A percentile compares a stretch with the other conserved stretches of the same genome.
Evolutionary conservation across 2,888 invertebrate species (phyloP).

Genomic region (Petrophora chlorosata): DNA sequence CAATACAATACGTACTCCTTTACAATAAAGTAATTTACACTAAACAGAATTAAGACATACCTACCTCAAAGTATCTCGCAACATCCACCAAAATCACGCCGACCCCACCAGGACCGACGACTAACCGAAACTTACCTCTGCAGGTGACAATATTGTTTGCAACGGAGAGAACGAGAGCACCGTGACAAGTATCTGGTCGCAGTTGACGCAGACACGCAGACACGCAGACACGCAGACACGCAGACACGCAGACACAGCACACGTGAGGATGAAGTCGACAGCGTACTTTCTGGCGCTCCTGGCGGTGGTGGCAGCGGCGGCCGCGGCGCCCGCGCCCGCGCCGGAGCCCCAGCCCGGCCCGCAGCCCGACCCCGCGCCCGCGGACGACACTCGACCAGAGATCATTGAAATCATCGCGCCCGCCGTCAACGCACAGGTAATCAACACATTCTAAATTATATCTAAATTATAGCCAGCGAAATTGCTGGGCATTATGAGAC

Average conservation of each 20-base stretch:
- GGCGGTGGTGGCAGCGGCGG: slow-evolving; percentile 45
- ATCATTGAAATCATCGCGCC: slow-evolving; percentile 81
- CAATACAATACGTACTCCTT: not conserved
- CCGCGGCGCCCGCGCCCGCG: slow-evolving; percentile 50
- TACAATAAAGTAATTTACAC: not conserved
- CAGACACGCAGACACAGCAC: not conserved
- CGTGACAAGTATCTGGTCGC: not conserved
- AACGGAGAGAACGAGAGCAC: slow-evolving; percentile 40
- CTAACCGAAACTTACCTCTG: slow-evolving; percentile 9
- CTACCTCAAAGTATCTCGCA: not conserved
- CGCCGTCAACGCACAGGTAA: slow-evolving; percentile 75
- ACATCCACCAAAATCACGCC: not conserved
- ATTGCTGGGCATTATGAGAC: too few relatives aligned
- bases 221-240: not conserved
- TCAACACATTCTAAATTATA: not conserved
- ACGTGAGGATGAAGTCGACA: slow-evolving; percentile 12
- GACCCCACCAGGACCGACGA: not conserved
- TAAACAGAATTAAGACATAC: not conserved
- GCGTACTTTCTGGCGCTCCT: slow-evolving; percentile 44
- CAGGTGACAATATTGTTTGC: slow-evolving; percentile 47
- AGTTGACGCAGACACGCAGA: not conserved
- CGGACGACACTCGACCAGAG: slow-evolving; percentile 68
- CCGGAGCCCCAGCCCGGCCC: slow-evolving; percentile 51
- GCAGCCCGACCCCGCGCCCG: slow-evolving; percentile 51
- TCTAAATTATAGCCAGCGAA: too few relatives aligned